These are phyloP conservation scores for Kradibia gibbosae DNA, from an alignment of 1,140 invertebrate genomes.

Conservation along the genomic window DNA sequence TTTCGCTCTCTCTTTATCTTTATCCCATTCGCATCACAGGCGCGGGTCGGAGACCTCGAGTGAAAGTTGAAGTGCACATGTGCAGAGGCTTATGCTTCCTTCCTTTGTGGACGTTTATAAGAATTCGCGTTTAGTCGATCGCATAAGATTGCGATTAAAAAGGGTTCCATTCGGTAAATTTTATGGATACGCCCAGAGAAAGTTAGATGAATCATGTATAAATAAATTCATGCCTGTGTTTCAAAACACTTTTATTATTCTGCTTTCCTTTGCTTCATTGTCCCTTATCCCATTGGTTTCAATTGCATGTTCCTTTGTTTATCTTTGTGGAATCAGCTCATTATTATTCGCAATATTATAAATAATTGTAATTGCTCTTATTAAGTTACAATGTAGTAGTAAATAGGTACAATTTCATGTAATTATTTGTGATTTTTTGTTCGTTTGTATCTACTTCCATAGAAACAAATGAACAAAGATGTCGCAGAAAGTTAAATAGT, in stretches of 20 bases:
- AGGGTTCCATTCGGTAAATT: neutral
- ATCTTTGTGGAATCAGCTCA: no score
- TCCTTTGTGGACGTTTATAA: neutral
- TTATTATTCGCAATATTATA: no score
- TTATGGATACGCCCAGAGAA: neutral
- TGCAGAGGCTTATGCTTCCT: neutral
- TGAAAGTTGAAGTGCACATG: slow-evolving; percentile 31
- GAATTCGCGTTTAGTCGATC: neutral
- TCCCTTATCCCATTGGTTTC: neutral
- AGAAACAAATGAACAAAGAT: no score
- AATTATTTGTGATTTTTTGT: no score
- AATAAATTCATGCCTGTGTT: neutral
- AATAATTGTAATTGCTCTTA: no score
- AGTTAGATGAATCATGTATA: neutral
- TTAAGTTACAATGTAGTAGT: no score
- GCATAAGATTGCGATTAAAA: neutral
- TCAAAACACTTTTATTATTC: neutral
- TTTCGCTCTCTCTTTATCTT: slow-evolving; percentile 18
- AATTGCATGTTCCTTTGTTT: no score
- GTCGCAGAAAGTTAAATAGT: no score
- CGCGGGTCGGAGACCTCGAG: slow-evolving; percentile 29
- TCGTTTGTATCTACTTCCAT: no score
- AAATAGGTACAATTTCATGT: no score
- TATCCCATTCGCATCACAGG: neutral
- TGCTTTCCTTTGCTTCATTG: slow-evolving; percentile 8